phyloP scores from a whole-genome alignment of 2,888 invertebrate species.

The Spicauda simplicius region DNA sequence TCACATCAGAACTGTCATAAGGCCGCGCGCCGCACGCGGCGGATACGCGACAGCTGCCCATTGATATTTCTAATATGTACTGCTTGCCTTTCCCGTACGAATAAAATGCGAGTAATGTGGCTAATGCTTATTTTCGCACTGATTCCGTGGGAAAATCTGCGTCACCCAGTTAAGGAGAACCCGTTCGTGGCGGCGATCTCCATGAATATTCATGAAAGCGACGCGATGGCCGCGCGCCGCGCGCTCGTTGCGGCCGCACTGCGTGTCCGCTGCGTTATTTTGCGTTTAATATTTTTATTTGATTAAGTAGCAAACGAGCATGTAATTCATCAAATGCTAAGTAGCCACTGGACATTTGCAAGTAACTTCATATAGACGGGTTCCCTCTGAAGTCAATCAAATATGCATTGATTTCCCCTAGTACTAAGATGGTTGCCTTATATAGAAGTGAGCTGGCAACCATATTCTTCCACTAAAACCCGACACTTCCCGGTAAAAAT shows the following conservation, averaged over 20 bases:
- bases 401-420: too few species aligned
- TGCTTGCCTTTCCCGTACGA: constrained; percentile 28
- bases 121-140: constrained; percentile 39
- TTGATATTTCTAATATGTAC: constrained; percentile 18
- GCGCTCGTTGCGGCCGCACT: constrained; percentile 25
- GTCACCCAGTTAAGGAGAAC: constrained; percentile 34
- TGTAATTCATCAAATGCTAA: too few species aligned
- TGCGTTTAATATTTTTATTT: too few species aligned
- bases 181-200: constrained; percentile 14
- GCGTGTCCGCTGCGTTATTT: constrained; percentile 11
- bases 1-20: neutral
- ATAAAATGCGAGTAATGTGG: constrained; percentile 28
- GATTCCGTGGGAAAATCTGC: constrained; percentile 41
- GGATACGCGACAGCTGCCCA: neutral
- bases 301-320: too few species aligned
- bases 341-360: too few species aligned
- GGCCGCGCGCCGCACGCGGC: neutral
- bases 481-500: too few species aligned
- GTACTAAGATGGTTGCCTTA: too few species aligned
- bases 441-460: too few species aligned
- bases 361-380: too few species aligned
- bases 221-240: constrained; percentile 3
- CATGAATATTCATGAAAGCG: constrained; percentile 33
- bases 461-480: too few species aligned
- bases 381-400: too few species aligned